Percentiles rank a stretch among this genome's conserved stretches.
Evolutionary conservation across 2,113 vertebrate species (phyloP).

Genomic region (Sciurus niger): DNA sequence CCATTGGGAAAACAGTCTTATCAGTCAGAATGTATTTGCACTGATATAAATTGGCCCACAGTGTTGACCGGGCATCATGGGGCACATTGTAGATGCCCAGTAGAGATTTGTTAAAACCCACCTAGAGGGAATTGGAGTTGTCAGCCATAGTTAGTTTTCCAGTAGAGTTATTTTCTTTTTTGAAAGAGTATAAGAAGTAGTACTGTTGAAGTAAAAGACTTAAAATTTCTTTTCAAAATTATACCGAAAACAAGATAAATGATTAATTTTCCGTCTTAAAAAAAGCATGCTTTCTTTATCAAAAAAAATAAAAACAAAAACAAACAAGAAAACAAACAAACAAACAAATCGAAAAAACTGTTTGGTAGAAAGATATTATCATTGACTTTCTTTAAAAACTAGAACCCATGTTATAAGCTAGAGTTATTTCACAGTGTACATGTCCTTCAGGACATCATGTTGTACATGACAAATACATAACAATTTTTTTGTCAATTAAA

Average conservation of each 20-base stretch:
- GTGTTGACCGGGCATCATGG: not conserved
- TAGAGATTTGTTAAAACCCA: not conserved
- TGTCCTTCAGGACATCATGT: not conserved
- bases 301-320: no score
- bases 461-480: not conserved
- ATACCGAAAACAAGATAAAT: not conserved
- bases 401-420: not conserved
- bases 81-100: not conserved
- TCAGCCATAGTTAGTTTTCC: not conserved
- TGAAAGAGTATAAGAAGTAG: not conserved
- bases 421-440: not conserved
- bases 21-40: not conserved
- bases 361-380: slow-evolving; percentile 6
- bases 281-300: not conserved
- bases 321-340: no score
- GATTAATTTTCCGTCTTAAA: not conserved
- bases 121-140: slow-evolving; percentile 4
- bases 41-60: not conserved
- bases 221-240: not conserved
- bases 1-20: not conserved
- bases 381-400: slow-evolving; percentile 22
- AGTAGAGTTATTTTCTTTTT: not conserved
- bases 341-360: not conserved
- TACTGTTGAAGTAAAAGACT: slow-evolving; percentile 24
- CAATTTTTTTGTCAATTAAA: not conserved